A percentile compares a stretch with the other conserved stretches of the same genome.
Conservation (phyloP, 1,140 invertebrate species). For the Drosophila pectinifera region DNA sequence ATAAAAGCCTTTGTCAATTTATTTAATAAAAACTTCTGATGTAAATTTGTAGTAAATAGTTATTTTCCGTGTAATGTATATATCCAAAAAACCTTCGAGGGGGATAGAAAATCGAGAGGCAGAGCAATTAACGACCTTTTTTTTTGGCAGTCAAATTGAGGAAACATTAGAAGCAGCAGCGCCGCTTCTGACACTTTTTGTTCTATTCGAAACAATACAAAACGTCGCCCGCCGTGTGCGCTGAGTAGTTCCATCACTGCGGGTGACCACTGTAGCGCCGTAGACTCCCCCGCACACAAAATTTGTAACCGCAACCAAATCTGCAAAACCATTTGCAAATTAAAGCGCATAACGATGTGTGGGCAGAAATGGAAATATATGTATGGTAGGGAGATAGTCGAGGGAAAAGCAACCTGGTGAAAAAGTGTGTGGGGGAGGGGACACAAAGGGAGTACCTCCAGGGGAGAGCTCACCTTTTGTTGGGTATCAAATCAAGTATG, state of each 20-base stretch:
- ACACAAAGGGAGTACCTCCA: not conserved
- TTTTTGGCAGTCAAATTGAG: slow-evolving; percentile 60
- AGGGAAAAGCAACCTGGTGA: slow-evolving; percentile 8
- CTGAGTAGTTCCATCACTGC: slow-evolving; percentile 19
- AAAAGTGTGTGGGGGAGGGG: not conserved
- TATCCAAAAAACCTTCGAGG: slow-evolving; percentile 20
- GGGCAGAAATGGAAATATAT: slow-evolving; percentile 29
- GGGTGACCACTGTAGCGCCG: slow-evolving; percentile 24
- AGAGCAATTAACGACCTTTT: slow-evolving; percentile 47
- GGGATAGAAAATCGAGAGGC: not conserved
- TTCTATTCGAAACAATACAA: slow-evolving; percentile 14
- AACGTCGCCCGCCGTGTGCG: slow-evolving; percentile 14
- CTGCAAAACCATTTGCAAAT: slow-evolving; percentile 67
- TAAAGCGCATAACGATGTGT: slow-evolving; percentile 58
- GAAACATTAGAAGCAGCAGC: slow-evolving; percentile 57
- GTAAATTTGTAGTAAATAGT: not conserved
- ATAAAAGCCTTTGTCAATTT: too few species aligned
- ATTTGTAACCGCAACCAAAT: slow-evolving; percentile 46
- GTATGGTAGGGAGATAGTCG: not conserved
- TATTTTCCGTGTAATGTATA: slow-evolving; percentile 21
- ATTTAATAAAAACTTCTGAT: too few species aligned
- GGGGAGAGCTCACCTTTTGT: slow-evolving; percentile 53
- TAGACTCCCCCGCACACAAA: slow-evolving; percentile 31
- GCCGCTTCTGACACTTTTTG: slow-evolving; percentile 38
- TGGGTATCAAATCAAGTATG: slow-evolving; percentile 62